Evolutionary conservation across 2,797 vertebrate genomes (phyloP), one percentile per base, ranked within the genome.

Genomic region (Smutsia gigantea): DNA sequence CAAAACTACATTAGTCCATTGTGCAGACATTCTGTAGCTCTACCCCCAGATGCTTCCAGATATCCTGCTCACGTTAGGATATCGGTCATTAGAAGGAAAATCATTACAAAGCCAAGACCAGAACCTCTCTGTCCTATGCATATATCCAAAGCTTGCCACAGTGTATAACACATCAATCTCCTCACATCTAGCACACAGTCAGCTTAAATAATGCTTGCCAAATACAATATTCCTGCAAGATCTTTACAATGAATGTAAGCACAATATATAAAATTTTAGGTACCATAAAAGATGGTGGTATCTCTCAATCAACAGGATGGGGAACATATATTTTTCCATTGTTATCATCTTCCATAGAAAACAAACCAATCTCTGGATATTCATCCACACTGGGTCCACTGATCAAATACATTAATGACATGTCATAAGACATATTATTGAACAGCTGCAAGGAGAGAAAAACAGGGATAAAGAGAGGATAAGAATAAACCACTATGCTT

Each of bases 301-400:
- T 0, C 95, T 99, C 99, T 91, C 99, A 97, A 98, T 99, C 99
- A 0, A 99, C 93, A 2, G 97, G 0, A 42, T 10, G 82, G 72
- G 97, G 98, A 3, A 98, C 98, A 0, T 0, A 98, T 31, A 99
- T 97, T 0, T 4, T 0, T 1, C 99, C 99, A 0, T 4, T 93
- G 0, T 0, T 0, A 17, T 97, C 82, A 25, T 99, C 0, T 1
- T 99, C 0, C 7, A 99, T 98, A 34, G 68, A 90, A 96, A 99
- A 99, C 46, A 99, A 31, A 0, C 96, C 98, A 0, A 18, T 3
- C 87, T 97, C 18, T 0, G 99, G 99, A 0, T 71, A 2, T 10
- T 96, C 2, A 7, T 98, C 81, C 55, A 99, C 99, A 4, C 99
- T 99, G 0, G 97, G 94, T 10, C 99, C 99, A 27, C 94, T 98